phyloP scores from a whole-genome alignment of 1,140 invertebrate species.

The Oppia nitens region DNA sequence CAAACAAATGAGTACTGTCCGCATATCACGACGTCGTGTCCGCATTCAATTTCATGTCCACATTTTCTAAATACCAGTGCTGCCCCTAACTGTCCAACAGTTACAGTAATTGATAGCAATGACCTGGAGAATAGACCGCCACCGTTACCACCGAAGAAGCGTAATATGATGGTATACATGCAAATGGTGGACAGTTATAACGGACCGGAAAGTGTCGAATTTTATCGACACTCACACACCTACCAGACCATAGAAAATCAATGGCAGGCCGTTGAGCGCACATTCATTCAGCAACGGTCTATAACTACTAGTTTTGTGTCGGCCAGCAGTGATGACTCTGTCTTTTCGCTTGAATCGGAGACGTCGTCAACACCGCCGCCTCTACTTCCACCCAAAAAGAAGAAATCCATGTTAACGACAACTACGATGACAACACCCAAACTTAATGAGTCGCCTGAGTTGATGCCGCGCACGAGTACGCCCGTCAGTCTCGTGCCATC shows the following conservation, averaged over 20 bases:
- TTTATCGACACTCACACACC: constrained; percentile 62
- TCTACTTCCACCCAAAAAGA: constrained; percentile 55
- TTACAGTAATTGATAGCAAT: not conserved
- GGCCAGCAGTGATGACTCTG: constrained; percentile 18
- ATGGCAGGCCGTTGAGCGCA: constrained; percentile 44
- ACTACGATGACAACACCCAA: constrained; percentile 11
- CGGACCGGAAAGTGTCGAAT: constrained; percentile 48
- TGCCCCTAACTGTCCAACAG: not conserved
- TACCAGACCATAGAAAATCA: constrained; percentile 37
- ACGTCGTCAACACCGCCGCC: constrained; percentile 34
- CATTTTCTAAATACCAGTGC: not conserved
- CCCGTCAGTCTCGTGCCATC: constrained; percentile 26
- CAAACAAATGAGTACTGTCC: not conserved
- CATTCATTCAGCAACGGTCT: constrained; percentile 21
- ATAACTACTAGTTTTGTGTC: constrained; percentile 10
- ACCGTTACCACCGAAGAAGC: constrained; percentile 73
- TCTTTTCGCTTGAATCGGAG: constrained; percentile 14
- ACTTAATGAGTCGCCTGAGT: constrained; percentile 11
- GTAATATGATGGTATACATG: constrained; percentile 89
- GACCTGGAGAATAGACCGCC: constrained; percentile 41
- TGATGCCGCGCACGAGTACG: constrained; percentile 25
- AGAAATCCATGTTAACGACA: constrained; percentile 25
- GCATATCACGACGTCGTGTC: not conserved
- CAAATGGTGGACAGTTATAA: constrained; percentile 79
- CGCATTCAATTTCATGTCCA: not conserved